A percentile compares a stretch with the other conserved stretches of the same genome.
phyloP scores from a whole-genome alignment of 1,140 invertebrate genomes.

The Rhagoletis pomonella region DNA sequence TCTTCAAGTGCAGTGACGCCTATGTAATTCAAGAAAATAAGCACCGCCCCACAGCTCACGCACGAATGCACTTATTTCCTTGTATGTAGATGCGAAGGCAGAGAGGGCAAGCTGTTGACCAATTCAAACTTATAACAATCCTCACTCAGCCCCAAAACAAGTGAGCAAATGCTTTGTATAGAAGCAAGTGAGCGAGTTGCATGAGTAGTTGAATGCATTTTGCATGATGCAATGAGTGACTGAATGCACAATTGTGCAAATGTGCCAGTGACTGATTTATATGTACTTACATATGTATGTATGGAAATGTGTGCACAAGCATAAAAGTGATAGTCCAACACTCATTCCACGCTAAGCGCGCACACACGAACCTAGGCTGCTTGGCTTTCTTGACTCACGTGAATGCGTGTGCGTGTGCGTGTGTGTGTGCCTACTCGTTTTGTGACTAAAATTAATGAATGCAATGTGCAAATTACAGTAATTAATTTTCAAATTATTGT shows the following conservation, averaged over 20 bases:
- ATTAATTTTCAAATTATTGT: conserved; percentile 52
- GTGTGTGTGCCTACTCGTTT: not conserved
- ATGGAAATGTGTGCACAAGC: conserved; percentile 19
- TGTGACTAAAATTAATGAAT: conserved; percentile 28
- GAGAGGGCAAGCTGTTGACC: not conserved
- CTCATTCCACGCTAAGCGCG: not conserved
- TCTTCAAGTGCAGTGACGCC: conserved; percentile 36
- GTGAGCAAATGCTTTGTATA: conserved; percentile 7
- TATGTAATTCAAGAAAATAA: conserved; percentile 34
- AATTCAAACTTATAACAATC: not conserved
- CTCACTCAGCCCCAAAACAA: not conserved
- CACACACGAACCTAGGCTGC: not conserved
- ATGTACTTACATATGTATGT: too few species aligned
- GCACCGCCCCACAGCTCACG: conserved; percentile 18
- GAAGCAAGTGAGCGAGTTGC: not conserved
- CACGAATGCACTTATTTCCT: not conserved
- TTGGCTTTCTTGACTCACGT: not conserved
- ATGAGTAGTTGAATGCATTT: not conserved
- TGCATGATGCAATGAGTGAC: conserved; percentile 24
- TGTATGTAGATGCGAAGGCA: too few species aligned
- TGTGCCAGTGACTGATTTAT: conserved; percentile 50
- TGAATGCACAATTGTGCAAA: conserved; percentile 51
- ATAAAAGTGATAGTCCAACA: not conserved
- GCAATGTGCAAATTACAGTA: conserved; percentile 49
- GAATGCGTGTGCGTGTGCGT: not conserved